Evolutionary conservation across 2,888 invertebrate species (phyloP).

Genomic region (Nasonia oneida): DNA sequence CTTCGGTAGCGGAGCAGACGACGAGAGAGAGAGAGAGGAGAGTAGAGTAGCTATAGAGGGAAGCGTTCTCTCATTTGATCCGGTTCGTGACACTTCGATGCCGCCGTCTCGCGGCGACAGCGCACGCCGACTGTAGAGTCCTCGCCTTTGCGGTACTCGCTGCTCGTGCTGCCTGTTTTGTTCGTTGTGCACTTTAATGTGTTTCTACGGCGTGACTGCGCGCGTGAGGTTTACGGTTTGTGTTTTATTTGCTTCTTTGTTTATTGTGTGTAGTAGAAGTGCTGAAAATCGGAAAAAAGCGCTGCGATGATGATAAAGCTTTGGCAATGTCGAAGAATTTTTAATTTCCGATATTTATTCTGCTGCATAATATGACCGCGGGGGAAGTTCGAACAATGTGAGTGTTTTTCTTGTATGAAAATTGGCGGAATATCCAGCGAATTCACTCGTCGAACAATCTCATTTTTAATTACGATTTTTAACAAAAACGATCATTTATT

Average conservation of each 20-base stretch:
- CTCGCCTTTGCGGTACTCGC: not conserved
- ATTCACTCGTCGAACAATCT: no score
- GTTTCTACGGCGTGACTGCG: not conserved
- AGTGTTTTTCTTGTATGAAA: no score
- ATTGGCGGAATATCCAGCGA: not conserved
- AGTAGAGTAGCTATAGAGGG: not conserved
- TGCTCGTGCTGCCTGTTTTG: not conserved
- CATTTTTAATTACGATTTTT: no score
- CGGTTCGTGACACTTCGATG: slow-evolving; percentile 48
- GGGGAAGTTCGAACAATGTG: not conserved
- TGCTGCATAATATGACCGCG: not conserved
- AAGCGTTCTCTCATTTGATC: slow-evolving; percentile 36
- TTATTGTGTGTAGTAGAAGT: not conserved
- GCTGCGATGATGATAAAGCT: no score
- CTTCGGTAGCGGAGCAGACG: not conserved
- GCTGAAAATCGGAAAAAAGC: no score
- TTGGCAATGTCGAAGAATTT: not conserved
- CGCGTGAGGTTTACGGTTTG: not conserved
- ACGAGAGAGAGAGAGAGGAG: not conserved
- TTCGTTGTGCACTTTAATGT: not conserved
- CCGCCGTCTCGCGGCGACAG: not conserved
- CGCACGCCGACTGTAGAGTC: not conserved
- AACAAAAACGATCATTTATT: no score
- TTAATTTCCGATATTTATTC: not conserved
- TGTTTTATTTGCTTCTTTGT: not conserved